These are phyloP conservation scores for Pelagia noctiluca DNA, from an alignment of 30 jellyfish, hydroid and myxozoan genomes.

Conservation along the genomic window DNA sequence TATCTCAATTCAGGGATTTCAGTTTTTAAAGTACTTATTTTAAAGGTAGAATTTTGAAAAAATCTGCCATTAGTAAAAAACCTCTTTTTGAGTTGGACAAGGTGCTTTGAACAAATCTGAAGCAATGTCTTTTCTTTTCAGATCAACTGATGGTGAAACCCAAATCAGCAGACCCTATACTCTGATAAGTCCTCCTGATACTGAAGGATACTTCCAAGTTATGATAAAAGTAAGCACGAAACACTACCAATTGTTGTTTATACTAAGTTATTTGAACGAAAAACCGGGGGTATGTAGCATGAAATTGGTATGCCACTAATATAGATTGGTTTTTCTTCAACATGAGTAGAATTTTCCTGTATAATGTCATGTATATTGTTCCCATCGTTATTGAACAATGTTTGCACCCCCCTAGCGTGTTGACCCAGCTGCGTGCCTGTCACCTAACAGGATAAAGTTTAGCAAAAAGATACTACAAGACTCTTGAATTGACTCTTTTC, in stretches of 20 bases:
- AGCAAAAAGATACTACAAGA: background rate
- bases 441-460: too few species aligned
- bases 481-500: background rate
- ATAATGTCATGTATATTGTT: background rate
- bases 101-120: too few species aligned
- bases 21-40: too few species aligned
- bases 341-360: background rate
- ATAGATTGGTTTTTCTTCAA: background rate
- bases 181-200: constrained; percentile 35
- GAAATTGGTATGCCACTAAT: too few species aligned
- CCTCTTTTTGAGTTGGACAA: too few species aligned
- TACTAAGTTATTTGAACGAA: too few species aligned
- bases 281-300: too few species aligned
- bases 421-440: too few species aligned
- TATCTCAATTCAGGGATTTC: too few species aligned
- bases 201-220: constrained; percentile 53
- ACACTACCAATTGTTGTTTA: too few species aligned
- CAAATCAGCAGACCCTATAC: constrained; percentile 68
- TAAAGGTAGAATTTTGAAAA: too few species aligned
- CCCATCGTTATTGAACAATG: background rate
- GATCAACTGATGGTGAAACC: constrained; percentile 49
- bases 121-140: constrained; percentile 14
- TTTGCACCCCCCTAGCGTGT: background rate
- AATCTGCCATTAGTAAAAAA: too few species aligned
- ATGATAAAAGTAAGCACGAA: constrained; percentile 58